A percentile compares a stretch with the other conserved stretches of the same genome.
phyloP scores from a whole-genome alignment of 2,113 vertebrate genomes.

The Todiramphus saurophagus region DNA sequence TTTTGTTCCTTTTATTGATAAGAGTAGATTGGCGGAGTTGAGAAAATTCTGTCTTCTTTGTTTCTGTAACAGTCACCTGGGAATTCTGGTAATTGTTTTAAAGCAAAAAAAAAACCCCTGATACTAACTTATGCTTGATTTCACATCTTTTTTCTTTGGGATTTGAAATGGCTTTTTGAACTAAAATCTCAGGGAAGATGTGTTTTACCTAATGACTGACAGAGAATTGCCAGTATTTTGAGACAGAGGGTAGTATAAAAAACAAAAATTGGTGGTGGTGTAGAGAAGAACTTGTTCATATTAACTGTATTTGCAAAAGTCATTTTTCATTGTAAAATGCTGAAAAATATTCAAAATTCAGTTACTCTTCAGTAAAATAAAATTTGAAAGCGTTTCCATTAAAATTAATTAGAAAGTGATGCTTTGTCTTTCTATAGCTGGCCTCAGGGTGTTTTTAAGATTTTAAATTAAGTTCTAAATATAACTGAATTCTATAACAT shows the following conservation, averaged over 20 bases:
- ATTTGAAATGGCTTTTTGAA: neutral
- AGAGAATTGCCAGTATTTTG: neutral
- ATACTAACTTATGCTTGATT: neutral
- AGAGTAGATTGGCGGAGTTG: neutral
- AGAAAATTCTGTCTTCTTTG: neutral
- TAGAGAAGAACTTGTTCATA: neutral
- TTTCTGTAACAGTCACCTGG: neutral
- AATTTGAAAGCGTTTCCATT: neutral
- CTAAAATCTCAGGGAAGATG: neutral
- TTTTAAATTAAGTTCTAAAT: constrained; percentile 35
- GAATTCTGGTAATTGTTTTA: neutral
- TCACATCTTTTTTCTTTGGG: neutral
- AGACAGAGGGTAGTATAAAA: neutral
- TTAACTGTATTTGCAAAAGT: neutral
- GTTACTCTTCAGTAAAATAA: neutral
- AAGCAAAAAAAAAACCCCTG: neutral
- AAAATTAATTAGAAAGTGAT: neutral
- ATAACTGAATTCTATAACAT: constrained; percentile 11
- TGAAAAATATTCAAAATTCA: neutral
- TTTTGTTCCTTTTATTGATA: neutral
- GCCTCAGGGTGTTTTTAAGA: constrained; percentile 4
- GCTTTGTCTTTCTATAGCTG: neutral
- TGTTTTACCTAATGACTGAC: neutral
- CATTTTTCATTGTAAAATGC: neutral
- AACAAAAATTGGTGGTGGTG: neutral